phyloP scores from a whole-genome alignment of 1,140 invertebrate species.

The Arion vulgaris region DNA sequence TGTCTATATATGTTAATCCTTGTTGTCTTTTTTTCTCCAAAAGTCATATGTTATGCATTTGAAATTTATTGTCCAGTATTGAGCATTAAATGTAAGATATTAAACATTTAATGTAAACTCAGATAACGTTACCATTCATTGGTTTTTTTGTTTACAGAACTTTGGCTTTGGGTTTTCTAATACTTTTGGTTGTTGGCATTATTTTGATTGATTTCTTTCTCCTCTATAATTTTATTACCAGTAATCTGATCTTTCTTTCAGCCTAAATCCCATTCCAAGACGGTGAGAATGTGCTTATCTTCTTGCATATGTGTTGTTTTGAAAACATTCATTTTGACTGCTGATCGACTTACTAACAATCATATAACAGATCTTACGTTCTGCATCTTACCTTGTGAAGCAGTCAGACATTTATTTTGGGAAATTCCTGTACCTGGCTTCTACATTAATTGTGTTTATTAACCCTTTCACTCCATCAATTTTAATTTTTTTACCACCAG shows the following conservation, averaged over 20 bases:
- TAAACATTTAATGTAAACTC: no score
- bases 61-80: no score
- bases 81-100: no score
- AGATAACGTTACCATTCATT: no score
- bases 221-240: not conserved
- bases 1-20: no score
- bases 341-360: not conserved
- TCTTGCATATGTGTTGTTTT: not conserved
- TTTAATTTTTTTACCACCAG: no score
- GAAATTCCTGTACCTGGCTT: not conserved
- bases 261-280: constrained; percentile 34
- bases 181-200: not conserved
- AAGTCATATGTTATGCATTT: no score
- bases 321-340: not conserved
- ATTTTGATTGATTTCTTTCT: not conserved
- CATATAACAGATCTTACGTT: not conserved
- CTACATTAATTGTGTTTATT: no score
- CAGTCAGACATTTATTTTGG: not conserved
- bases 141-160: not conserved
- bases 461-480: no score
- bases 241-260: constrained; percentile 26
- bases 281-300: constrained; percentile 20
- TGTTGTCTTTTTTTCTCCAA: no score
- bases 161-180: not conserved
- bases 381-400: not conserved